Evolutionary conservation across 2,797 vertebrate species (phyloP).

Genomic region (Fistularia tabacaria): DNA sequence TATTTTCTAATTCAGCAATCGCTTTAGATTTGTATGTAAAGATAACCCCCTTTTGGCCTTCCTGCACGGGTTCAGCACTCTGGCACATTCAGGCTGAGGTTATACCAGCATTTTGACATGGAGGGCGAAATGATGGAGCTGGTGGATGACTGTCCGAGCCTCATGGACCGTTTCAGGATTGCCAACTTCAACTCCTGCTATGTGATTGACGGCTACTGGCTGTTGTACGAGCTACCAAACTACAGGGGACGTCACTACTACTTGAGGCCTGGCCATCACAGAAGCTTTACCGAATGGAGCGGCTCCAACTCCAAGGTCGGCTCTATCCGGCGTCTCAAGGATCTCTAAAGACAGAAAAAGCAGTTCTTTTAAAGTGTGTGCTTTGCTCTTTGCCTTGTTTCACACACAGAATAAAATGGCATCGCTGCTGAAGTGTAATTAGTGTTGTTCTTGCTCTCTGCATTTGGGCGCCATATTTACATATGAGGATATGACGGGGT

Average conservation of each 20-base stretch:
- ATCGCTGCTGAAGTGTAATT: slow-evolving; percentile 45
- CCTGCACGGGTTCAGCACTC: slow-evolving; percentile 51
- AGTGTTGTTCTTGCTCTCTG: slow-evolving; percentile 62
- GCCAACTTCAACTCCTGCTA: slow-evolving; percentile 67
- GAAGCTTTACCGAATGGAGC: slow-evolving; percentile 65
- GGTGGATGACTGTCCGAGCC: slow-evolving; percentile 63
- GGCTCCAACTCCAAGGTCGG: slow-evolving; percentile 60
- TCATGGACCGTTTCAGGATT: slow-evolving; percentile 63
- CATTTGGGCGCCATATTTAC: slow-evolving; percentile 33
- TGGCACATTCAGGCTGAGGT: slow-evolving; percentile 62
- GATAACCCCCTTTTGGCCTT: not conserved
- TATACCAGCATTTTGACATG: slow-evolving; percentile 75
- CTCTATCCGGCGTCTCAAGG: slow-evolving; percentile 66
- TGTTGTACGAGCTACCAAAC: slow-evolving; percentile 71
- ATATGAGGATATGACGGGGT: slow-evolving; percentile 7
- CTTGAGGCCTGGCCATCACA: slow-evolving; percentile 65
- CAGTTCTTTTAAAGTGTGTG: slow-evolving; percentile 42
- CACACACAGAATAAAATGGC: slow-evolving; percentile 67
- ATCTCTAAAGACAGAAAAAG: slow-evolving; percentile 56
- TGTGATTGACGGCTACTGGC: slow-evolving; percentile 71
- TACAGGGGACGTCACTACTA: slow-evolving; percentile 70
- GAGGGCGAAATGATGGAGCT: slow-evolving; percentile 67
- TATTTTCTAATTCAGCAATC: too few relatives aligned
- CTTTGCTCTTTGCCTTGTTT: slow-evolving; percentile 60
- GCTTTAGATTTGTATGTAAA: too few relatives aligned